These are phyloP conservation scores for Gobiocypris rarus DNA, from an alignment of 2,113 vertebrate species.

Conservation along the genomic window DNA sequence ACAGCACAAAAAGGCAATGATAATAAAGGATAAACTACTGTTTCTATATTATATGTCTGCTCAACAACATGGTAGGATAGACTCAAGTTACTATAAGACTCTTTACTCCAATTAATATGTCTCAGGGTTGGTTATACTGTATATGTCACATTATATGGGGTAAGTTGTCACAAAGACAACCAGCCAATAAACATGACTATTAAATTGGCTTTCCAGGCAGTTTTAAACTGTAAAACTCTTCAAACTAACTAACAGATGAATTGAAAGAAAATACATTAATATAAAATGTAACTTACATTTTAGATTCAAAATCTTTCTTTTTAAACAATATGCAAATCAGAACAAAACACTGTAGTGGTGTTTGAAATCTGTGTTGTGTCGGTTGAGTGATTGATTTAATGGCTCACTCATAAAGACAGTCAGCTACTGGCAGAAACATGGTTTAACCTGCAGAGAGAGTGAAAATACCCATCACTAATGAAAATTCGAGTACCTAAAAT, in stretches of 20 bases:
- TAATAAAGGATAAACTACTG: conserved; percentile 5
- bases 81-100: background rate
- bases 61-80: background rate
- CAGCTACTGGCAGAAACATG: background rate
- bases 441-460: background rate
- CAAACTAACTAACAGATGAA: background rate
- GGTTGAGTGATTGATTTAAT: background rate
- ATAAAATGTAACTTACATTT: background rate
- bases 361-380: background rate
- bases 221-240: too few species aligned
- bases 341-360: background rate
- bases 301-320: background rate
- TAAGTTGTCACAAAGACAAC: background rate
- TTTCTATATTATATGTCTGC: background rate
- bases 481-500: background rate
- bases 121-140: background rate
- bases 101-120: background rate
- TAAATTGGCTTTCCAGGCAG: too few species aligned
- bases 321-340: background rate
- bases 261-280: background rate
- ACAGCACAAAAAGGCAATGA: conserved; percentile 11
- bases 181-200: too few species aligned
- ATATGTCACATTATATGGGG: background rate
- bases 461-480: background rate
- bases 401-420: background rate